Evolutionary conservation across 2,113 vertebrate genomes (phyloP).

Genomic region (Suricata suricatta): DNA sequence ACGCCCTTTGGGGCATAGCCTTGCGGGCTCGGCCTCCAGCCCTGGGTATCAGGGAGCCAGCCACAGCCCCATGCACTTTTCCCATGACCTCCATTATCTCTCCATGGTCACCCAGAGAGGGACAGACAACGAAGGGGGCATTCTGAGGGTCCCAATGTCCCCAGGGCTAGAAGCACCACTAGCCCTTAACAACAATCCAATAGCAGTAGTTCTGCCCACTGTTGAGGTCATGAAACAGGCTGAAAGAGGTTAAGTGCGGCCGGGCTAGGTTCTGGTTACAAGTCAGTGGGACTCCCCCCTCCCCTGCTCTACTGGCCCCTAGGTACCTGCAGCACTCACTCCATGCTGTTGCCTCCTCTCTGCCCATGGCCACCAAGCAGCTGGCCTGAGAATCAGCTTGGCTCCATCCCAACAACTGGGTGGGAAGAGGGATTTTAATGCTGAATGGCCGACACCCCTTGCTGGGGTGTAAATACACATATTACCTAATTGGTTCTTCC

Average conservation of each 20-base stretch:
- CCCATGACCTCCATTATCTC: background rate
- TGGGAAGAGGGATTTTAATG: background rate
- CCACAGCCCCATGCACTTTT: background rate
- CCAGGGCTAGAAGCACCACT: background rate
- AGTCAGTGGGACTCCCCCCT: background rate
- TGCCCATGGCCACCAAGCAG: background rate
- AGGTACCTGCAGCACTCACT: rapidly evolving
- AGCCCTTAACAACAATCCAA: background rate
- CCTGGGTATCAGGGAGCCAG: background rate
- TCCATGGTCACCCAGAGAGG: background rate
- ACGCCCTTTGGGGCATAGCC: background rate
- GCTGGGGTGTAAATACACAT: background rate
- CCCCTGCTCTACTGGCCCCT: background rate
- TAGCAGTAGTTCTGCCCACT: rapidly evolving
- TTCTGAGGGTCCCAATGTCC: background rate
- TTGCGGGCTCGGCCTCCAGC: rapidly evolving
- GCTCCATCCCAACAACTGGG: background rate
- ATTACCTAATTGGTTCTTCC: background rate
- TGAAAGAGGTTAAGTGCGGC: background rate
- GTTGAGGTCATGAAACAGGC: background rate
- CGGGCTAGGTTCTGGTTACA: background rate
- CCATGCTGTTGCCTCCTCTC: no score
- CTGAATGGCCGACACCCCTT: background rate
- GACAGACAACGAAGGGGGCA: background rate
- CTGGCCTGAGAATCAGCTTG: background rate